Base-by-base conservation (phyloP, 2,113 vertebrate species). In the Elephas maximus region DNA sequence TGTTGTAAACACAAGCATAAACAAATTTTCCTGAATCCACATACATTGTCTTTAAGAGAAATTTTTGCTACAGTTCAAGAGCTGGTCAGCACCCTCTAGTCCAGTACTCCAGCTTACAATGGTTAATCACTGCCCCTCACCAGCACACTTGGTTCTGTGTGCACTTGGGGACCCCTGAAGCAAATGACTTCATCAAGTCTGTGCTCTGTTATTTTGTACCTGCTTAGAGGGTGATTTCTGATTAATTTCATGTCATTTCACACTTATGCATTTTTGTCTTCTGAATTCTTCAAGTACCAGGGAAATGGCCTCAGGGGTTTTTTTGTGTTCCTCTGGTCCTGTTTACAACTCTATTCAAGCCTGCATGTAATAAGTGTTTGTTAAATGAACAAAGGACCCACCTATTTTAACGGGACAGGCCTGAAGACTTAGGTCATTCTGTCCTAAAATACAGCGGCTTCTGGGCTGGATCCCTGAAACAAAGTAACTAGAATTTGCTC, bases 61-160 rank as follows among this genome's bases (percentile, higher is more conserved):
- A 73, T 5, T 18, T 8, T 5, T 5, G 1, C 8, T 23, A 44
- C 8, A 33, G 33, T 63, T 15, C 65, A 21, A 80, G 15, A 53
- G 20, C 45, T 67, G 33, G 23, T 30, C 7, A 74, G 26, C 45
- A 85, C 0, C 1, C 6, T 24, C n/a, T 8, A 17, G 8, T 23
- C 63, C 28, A 28, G n/a, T 23, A 60, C 28, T 3, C 30, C 14
- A n/a, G 11, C 2, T 1, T 15, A 28, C 3, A 45, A 60, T 10
- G 41, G 17, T 5, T 0, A 1, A 30, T 4, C 26, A 20, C 0
- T 4, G 8, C 1, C 26, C 23, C 26, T 69, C 1, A 0, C 1
- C 5, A 4, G 14, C 9, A 5, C 9, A 17, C 14, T 48, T 48
- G 4, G 0, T 3, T 8, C 1, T 0, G 30, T n/a, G 17, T 2